Evolutionary conservation across 2,888 invertebrate genomes (phyloP).

Genomic region (Chrysolina americana): DNA sequence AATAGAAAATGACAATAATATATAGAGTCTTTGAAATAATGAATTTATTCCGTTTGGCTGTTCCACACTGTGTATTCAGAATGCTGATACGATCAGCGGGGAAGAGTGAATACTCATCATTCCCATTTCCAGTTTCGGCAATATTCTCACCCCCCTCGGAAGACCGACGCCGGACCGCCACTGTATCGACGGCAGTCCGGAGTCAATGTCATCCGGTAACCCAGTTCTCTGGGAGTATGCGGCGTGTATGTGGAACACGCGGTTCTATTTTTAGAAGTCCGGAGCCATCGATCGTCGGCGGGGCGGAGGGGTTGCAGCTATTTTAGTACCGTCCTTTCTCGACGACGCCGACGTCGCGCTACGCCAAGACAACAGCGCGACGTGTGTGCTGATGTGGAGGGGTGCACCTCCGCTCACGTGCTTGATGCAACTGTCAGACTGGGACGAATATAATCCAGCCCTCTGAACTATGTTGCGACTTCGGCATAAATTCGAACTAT

Average conservation of each 20-base stretch:
- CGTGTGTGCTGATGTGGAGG: not conserved
- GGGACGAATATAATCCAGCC: no score
- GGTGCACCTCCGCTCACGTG: not conserved
- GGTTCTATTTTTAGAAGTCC: constrained; percentile 68
- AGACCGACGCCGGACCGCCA: constrained; percentile 20
- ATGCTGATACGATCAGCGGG: no score
- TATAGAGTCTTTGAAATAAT: no score
- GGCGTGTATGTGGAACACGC: constrained; percentile 63
- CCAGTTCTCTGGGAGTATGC: constrained; percentile 61
- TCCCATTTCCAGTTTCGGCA: no score
- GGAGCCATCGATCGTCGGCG: constrained; percentile 67
- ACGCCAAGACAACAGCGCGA: constrained; percentile 45
- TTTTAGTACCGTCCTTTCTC: constrained; percentile 64
- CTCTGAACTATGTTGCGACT: no score
- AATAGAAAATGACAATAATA: no score
- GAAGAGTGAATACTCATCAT: no score
- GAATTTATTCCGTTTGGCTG: no score
- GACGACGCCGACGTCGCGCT: constrained; percentile 40
- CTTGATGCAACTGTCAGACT: not conserved
- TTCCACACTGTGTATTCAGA: no score
- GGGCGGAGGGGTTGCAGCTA: constrained; percentile 65
- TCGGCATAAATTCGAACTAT: no score
- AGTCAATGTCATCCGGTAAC: constrained; percentile 65
- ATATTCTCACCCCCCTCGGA: constrained; percentile 23
- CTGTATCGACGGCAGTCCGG: constrained; percentile 40